phyloP scores from a whole-genome alignment of 2,113 vertebrate species.

The Motacilla tschutschensis region DNA sequence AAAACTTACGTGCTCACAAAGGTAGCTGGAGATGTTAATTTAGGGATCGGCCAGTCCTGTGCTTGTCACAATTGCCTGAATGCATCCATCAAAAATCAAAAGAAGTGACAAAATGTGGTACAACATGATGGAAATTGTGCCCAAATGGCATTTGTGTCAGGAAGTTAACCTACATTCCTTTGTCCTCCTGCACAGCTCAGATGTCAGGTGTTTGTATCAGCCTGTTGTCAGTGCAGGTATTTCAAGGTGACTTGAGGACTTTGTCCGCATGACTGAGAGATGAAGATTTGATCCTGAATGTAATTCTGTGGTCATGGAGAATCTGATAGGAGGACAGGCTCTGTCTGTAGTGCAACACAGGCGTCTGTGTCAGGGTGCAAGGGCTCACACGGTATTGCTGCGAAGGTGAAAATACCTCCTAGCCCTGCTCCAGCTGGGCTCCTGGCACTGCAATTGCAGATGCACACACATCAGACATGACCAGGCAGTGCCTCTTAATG shows the following conservation, averaged over 20 bases:
- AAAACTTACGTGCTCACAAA: background rate
- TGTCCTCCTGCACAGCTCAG: background rate
- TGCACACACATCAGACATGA: background rate
- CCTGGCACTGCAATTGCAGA: background rate
- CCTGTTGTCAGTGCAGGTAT: background rate
- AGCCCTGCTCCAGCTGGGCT: background rate
- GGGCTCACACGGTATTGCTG: fast-evolving
- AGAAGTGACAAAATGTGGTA: background rate
- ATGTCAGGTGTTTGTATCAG: background rate
- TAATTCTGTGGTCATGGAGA: background rate
- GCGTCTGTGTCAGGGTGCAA: background rate
- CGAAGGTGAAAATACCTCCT: background rate
- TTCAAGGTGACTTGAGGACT: background rate
- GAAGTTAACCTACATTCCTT: background rate
- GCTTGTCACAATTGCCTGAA: background rate
- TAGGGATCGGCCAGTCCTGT: background rate
- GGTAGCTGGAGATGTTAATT: background rate
- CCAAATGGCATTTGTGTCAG: background rate
- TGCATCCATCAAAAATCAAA: background rate
- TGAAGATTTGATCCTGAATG: background rate
- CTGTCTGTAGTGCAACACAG: background rate
- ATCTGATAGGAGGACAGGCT: background rate
- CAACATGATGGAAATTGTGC: background rate
- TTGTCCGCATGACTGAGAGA: background rate
- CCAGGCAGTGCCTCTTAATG: background rate